Conservation (phyloP, 2,797 vertebrate genomes). For the Parotocinclus haroldoi region DNA sequence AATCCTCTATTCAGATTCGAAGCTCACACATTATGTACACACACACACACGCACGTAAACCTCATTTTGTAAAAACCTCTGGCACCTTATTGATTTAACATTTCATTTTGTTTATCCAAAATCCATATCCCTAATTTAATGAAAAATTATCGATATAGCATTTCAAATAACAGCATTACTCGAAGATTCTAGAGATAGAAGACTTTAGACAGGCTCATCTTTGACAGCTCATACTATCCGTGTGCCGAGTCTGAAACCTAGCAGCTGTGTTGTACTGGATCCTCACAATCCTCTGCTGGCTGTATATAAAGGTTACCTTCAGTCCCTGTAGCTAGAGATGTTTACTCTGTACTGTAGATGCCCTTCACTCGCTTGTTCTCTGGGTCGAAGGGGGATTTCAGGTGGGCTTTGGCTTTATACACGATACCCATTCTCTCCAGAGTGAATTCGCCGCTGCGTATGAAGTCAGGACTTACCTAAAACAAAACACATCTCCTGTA, state of each 20-base stretch:
- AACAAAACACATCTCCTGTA: constrained; percentile 1
- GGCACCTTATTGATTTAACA: no score
- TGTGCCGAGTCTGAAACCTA: not conserved
- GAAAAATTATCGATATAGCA: no score
- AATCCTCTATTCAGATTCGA: no score
- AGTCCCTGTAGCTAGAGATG: constrained; percentile 6
- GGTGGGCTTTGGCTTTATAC: constrained; percentile 81
- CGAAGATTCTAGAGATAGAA: no score
- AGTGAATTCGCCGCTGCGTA: constrained; percentile 81
- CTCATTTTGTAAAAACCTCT: no score
- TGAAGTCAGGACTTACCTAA: constrained; percentile 84
- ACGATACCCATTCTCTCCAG: constrained; percentile 89
- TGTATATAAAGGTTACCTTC: not conserved
- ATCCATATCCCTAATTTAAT: no score
- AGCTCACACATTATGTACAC: no score
- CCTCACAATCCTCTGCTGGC: not conserved
- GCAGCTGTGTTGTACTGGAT: not conserved
- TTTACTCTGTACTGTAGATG: constrained; percentile 69
- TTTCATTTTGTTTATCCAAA: no score
- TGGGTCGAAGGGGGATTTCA: constrained; percentile 89
- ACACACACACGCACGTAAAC: no score
- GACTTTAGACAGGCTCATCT: no score
- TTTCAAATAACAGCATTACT: no score
- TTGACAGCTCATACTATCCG: no score
- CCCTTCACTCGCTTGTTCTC: constrained; percentile 89